A percentile compares a stretch with the other conserved stretches of the same genome.
Evolutionary conservation across 2,113 vertebrate species (phyloP).

Genomic region (Gracilinanus agilis): DNA sequence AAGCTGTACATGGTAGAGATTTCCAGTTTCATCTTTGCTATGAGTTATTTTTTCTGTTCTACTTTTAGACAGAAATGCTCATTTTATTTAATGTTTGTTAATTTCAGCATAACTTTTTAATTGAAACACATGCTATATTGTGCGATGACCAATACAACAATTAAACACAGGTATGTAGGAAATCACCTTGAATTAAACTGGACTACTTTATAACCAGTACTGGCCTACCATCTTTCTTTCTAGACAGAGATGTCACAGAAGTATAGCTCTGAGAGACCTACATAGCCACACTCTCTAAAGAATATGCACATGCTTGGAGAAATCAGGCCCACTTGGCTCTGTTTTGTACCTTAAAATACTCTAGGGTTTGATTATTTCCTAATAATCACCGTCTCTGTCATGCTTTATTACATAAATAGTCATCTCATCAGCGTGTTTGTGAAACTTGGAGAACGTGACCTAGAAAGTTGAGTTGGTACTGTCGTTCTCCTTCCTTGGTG

Average conservation of each 20-base stretch:
- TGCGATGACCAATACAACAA: neutral
- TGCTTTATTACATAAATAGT: constrained; percentile 69
- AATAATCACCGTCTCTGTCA: constrained; percentile 57
- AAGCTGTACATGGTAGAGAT: neutral
- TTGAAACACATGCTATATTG: neutral
- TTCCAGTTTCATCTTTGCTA: neutral
- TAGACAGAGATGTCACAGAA: constrained; percentile 10
- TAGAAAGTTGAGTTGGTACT: constrained; percentile 65
- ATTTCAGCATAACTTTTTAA: neutral
- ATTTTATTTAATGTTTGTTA: neutral
- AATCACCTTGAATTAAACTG: neutral
- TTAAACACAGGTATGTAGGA: neutral
- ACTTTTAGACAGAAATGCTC: neutral
- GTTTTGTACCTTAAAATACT: constrained; percentile 56
- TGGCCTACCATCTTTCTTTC: neutral
- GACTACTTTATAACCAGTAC: neutral
- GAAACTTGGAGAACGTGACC: constrained; percentile 63
- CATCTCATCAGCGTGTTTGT: constrained; percentile 53
- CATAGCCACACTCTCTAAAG: neutral
- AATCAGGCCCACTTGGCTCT: constrained; percentile 32
- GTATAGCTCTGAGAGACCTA: constrained; percentile 2
- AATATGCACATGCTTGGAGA: constrained; percentile 36
- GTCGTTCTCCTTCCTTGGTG: constrained; percentile 70
- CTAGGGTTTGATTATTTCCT: constrained; percentile 66
- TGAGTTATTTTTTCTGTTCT: neutral